Conservation (phyloP, 2,888 invertebrate species). For the Drosophila demipolita region DNA sequence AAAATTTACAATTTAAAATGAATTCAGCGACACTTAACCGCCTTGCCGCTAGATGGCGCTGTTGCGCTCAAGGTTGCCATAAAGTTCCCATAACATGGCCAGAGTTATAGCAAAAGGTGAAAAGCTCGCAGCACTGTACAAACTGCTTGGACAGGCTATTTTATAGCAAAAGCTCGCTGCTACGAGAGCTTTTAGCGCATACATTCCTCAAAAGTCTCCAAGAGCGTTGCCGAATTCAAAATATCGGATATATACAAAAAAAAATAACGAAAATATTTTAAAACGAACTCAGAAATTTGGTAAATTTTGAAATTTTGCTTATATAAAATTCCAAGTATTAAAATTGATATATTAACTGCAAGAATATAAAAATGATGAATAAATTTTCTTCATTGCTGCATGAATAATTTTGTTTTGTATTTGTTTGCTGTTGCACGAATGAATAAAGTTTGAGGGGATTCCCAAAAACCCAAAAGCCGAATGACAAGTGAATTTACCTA, state of each 20-base stretch:
- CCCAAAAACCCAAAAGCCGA: not conserved
- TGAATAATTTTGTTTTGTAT: not conserved
- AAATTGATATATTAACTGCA: not conserved
- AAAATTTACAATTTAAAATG: not conserved
- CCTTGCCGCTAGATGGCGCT: constrained; percentile 30
- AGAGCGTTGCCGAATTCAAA: not conserved
- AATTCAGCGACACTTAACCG: not conserved
- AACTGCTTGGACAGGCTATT: not conserved
- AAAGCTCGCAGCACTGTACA: not conserved
- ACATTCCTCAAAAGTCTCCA: constrained; percentile 9
- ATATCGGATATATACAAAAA: not conserved
- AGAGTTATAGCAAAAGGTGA: constrained; percentile 6
- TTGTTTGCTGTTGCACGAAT: not conserved
- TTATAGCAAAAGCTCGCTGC: constrained; percentile 4
- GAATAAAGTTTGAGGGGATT: not conserved
- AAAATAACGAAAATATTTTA: not conserved
- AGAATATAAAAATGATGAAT: not conserved
- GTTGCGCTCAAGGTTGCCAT: constrained; percentile 25
- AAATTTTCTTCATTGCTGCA: not conserved
- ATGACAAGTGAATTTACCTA: constrained; percentile 14
- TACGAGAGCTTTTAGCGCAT: not conserved
- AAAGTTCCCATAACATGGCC: not conserved
- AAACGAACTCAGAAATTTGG: too few species aligned
- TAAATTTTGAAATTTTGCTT: too few species aligned
- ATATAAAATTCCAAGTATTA: too few species aligned